Base-by-base conservation (phyloP, 2,113 vertebrate species). In the Scopus umbretta region DNA sequence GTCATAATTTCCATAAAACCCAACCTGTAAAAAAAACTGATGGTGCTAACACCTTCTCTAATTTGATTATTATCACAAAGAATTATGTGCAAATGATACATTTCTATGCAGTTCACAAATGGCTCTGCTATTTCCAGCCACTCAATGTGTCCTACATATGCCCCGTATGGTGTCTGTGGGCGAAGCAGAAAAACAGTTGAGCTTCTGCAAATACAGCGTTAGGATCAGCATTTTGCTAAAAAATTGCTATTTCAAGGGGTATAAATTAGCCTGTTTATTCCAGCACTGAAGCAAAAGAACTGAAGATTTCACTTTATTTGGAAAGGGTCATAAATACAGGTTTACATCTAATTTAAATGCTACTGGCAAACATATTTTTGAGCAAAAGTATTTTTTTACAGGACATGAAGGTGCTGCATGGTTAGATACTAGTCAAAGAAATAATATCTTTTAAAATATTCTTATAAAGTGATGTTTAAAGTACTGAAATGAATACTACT, bases 141-240 rank as follows among this genome's bases (percentile, higher is more conserved):
- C 80, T 96, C 92, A 49, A 15, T 38, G 94, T 94, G 91, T 91
- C 94, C 91, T 71, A 86, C 88, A 96, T 92, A 83, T 81, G 88
- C 45, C 92, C 91, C 29, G 2, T 89, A 88, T 95, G 95, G 92
- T n/a, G 67, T 96, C 80, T 73, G 68, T 93, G 86, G 94, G 89
- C 5, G 29, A 83, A 82, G 61, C 20, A 90, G 71, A 96, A 94
- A 96, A 96, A 97, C 93, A 95, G 63, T 72, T 0, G 25, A 91
- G 72, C 61, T 95, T 81, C 71, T 83, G 81, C 34, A 88, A 91
- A 63, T 20, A 50, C 30, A 95, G 67, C 1, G 6, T 76, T 86
- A 89, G 86, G 52, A 94, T 97, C 93, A 96, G 95, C 91, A 88
- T 76, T 96, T 94, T 84, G 42, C 49, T 88, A 62, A 96, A 88